Percentiles rank a stretch among this genome's conserved stretches.
Evolutionary conservation across 2,113 vertebrate genomes (phyloP).

Genomic region (Dromiciops gliroides): DNA sequence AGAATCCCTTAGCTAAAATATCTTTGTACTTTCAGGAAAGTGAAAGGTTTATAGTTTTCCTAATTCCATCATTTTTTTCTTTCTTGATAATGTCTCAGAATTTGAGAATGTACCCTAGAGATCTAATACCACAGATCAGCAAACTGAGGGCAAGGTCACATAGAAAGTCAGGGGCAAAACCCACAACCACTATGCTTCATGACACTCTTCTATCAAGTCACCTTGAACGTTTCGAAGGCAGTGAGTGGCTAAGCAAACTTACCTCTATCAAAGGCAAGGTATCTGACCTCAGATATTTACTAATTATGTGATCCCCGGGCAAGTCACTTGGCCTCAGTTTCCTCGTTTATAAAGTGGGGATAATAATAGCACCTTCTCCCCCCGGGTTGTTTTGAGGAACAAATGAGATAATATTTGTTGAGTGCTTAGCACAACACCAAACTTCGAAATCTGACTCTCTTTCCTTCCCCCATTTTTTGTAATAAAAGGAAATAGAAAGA

Average conservation of each 20-base stretch:
- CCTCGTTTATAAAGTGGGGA: neutral
- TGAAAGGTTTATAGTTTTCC: constrained; percentile 4
- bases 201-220: neutral
- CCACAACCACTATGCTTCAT: neutral
- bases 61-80: neutral
- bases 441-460: no score
- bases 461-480: neutral
- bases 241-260: neutral
- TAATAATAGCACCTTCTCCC: neutral
- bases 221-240: neutral
- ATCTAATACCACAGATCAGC: neutral
- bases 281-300: no score
- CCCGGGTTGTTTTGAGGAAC: neutral
- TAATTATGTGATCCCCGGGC: neutral
- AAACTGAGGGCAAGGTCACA: neutral
- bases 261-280: neutral
- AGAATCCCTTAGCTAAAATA: neutral
- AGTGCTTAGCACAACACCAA: no score
- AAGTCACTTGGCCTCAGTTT: neutral
- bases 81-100: neutral
- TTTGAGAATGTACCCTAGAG: neutral
- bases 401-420: neutral
- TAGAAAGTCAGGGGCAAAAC: neutral
- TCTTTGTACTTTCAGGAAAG: constrained; percentile 9
- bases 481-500: constrained; percentile 7